phyloP scores from a whole-genome alignment of 2,113 vertebrate species.

The Paralichthys olivaceus region DNA sequence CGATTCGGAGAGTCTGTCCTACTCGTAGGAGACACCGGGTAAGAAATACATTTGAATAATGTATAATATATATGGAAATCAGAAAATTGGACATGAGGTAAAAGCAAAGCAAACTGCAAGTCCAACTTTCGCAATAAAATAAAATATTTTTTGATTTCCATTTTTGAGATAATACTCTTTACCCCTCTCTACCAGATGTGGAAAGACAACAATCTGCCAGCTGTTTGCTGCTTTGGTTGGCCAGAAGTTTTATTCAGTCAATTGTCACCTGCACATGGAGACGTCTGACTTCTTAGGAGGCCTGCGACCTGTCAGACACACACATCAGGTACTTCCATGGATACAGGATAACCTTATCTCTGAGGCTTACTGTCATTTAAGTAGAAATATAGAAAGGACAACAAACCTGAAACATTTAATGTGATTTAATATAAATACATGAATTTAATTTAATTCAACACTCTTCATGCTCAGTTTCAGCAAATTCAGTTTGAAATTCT shows the following conservation, averaged over 20 bases:
- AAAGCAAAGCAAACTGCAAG: background rate
- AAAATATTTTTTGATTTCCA: too few relatives aligned
- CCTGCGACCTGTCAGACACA: conserved; percentile 89
- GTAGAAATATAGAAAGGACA: too few relatives aligned
- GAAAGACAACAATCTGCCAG: conserved; percentile 97
- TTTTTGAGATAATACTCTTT: background rate
- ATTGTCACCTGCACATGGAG: conserved; percentile 97
- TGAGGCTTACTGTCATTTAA: too few relatives aligned
- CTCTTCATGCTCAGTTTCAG: too few relatives aligned
- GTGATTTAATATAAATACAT: too few relatives aligned
- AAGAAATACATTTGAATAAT: conserved; percentile 42
- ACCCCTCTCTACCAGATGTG: conserved; percentile 84
- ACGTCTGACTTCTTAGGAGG: conserved; percentile 97
- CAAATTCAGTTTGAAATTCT: too few relatives aligned
- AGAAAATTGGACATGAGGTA: background rate
- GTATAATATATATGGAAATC: background rate
- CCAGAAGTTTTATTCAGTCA: conserved; percentile 90
- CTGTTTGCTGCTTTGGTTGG: conserved; percentile 89
- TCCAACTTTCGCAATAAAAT: too few relatives aligned
- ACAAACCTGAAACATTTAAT: too few relatives aligned
- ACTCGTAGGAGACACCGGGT: conserved; percentile 97
- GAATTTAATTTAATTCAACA: too few relatives aligned
- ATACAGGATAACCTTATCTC: background rate
- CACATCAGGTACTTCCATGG: conserved; percentile 60
- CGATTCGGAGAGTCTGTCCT: conserved; percentile 94